A percentile compares a stretch with the other conserved stretches of the same genome.
Evolutionary conservation across 1,140 invertebrate species (phyloP).

Genomic region (Neoseiulus cucumeris): DNA sequence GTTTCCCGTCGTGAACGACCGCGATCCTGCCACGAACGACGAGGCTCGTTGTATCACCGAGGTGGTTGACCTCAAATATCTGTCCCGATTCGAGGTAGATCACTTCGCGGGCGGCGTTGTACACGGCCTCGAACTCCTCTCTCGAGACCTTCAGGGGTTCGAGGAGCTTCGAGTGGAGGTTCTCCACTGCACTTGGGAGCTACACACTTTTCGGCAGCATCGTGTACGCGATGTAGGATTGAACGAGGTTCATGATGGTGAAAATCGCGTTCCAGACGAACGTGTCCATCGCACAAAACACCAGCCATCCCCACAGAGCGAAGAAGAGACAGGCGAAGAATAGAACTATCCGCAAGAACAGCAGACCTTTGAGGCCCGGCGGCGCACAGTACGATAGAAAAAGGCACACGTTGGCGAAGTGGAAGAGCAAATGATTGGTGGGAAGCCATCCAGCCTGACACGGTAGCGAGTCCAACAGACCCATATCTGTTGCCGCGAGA

Average conservation of each 20-base stretch:
- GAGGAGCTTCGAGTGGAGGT: neutral
- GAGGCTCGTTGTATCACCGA: neutral
- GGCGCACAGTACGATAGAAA: slow-evolving; percentile 56
- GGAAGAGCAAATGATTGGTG: slow-evolving; percentile 21
- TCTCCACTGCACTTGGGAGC: neutral
- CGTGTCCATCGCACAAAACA: slow-evolving; percentile 60
- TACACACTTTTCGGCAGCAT: neutral
- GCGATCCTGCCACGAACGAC: neutral
- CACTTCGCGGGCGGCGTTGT: neutral
- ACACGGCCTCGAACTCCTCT: neutral
- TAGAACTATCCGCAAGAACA: slow-evolving; percentile 52
- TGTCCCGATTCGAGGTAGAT: neutral
- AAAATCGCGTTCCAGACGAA: slow-evolving; percentile 66
- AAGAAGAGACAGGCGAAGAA: slow-evolving; percentile 54
- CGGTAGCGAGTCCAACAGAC: neutral
- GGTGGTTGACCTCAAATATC: neutral
- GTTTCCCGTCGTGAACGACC: neutral
- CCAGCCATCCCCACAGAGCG: slow-evolving; percentile 56
- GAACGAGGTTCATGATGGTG: slow-evolving; percentile 56
- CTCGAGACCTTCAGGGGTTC: neutral
- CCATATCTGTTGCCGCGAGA: neutral
- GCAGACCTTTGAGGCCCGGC: slow-evolving; percentile 49
- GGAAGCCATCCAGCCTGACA: slow-evolving; percentile 1
- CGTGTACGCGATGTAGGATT: slow-evolving; percentile 23
- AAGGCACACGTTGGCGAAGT: slow-evolving; percentile 60